Conservation (phyloP, 1,140 invertebrate species). For the Cylas formicarius region DNA sequence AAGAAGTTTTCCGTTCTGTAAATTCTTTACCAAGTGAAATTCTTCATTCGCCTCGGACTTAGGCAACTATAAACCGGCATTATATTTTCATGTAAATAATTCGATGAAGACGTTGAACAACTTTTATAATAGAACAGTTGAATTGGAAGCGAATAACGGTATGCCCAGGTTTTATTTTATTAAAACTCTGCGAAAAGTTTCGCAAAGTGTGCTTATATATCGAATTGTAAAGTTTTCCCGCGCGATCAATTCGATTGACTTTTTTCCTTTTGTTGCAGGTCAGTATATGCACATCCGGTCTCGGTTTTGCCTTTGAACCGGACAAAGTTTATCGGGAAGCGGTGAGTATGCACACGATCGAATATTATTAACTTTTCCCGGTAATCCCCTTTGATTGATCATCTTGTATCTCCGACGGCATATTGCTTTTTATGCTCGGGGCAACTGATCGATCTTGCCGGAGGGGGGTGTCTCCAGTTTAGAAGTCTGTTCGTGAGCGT, state of each 20-base stretch:
- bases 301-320: no score
- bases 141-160: conserved; percentile 16
- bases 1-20: no score
- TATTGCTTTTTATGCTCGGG: no score
- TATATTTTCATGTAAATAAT: conserved; percentile 22
- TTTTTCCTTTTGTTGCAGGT: conserved; percentile 14
- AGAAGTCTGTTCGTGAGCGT: no score
- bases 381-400: conserved; percentile 18
- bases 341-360: conserved; percentile 19
- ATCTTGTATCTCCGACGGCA: conserved; percentile 3
- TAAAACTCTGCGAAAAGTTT: no score
- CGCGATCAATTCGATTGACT: conserved; percentile 4
- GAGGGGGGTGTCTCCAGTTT: no score
- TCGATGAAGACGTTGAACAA: conserved; percentile 18
- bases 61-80: conserved; percentile 15
- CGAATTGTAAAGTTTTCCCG: no score
- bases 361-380: conserved; percentile 19
- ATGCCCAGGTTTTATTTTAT: conserved; percentile 19
- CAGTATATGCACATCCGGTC: conserved; percentile 9
- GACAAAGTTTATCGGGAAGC: no score
- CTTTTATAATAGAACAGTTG: conserved; percentile 19
- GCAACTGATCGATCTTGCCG: no score
- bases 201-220: no score
- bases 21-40: no score
- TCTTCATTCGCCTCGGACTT: no score